Evolutionary conservation across 1,140 invertebrate species (phyloP), one percentile per base, ranked within the genome.

Genomic region (Branchinecta lindahli): DNA sequence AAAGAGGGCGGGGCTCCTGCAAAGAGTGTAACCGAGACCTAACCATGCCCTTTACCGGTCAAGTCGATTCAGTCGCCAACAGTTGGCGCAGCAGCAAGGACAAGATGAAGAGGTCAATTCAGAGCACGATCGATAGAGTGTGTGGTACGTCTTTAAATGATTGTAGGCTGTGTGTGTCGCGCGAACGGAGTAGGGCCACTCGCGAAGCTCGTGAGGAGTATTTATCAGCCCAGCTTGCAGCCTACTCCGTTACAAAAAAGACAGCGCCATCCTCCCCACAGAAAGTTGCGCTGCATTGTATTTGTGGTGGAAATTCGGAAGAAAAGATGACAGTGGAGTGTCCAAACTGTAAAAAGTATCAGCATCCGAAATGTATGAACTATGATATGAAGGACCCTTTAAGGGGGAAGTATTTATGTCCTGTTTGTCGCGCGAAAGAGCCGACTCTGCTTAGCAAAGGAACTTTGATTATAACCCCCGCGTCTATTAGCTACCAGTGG

Each of bases 401-500:
- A 66, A 74, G 73, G 61, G 79, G 73, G 46, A 75, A 68, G 7
- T 86, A 85, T 73, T 76, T 79, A 46, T 88, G 87, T 78, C 85
- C 86, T 4, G 83, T 86, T 73, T 88, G 87, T 76, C 85, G 83
- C 81, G 78, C 79, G 9, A 75, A 80, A 47, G 74, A 76, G 45
- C 80, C 80, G 66, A 78, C 78, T 33, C 74, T 88, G 0, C 75
- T 79, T 47, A 84, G 85, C 0, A 78, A 80, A 46, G 83, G 85
- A 7, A 91, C 89, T 6, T 78, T 91, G 45, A 90, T 91, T 72
- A 84, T 91, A n/a, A 83, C 87, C 0, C 89, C 89, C 21, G 74
- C 75, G 9, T 81, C 84, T 46, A 87, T 91, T 33, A 81, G 81
- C 70, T 79, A 83, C 72, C 89, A 91, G 77, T 91, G 89, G 89